Base-by-base conservation (phyloP, 2,888 invertebrate genomes). In the Latheticus oryzae region DNA sequence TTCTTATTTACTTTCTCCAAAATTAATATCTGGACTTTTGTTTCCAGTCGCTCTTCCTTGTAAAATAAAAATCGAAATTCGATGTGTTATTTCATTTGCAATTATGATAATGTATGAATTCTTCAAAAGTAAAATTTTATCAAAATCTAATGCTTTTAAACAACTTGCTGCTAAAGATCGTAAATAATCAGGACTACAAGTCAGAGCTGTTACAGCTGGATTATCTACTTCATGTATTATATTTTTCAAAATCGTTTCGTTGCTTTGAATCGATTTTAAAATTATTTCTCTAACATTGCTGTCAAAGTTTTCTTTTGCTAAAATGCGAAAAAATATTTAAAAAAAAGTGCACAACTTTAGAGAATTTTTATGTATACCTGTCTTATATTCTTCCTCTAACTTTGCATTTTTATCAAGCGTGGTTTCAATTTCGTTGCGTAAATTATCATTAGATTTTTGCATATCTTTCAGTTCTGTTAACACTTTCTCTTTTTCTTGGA, bases 11-110 rank as follows among this genome's bases (percentile, higher is more conserved):
- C 86, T 81, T 75, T 87, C 87, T 12, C 86, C 86, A 71, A 84
- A 82, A 47, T 83, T 81, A 62, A 87, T 85, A 71, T 87, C 88
- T 15, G 88, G 86, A 32, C 90, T 87, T 0, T 87, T 87, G 75
- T 91, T 90, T 1, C 90, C 87, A 4, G 90, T 89, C 1, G 90
- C 88, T 74, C 88, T 87, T n/a, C 90, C 90, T 66, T 88, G 85
- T 37, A 90, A 78, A 60, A 91, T 81, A 71, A 85, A 84, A 42
- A 83, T 83, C 2, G 86, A 81, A 38, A 87, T 75, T 38, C 81
- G 78, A 73, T 88, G 86, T 2, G 84, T 81, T 55, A 85, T 80
- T 57, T 79, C 78, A 64, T 80, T 82, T 9, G 85, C 76, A 61
- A 73, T 73, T 21, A 77, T 79, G 4, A 77, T 63, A 12, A 77